Percentiles rank a stretch among this genome's conserved stretches.
Evolutionary conservation across 2,113 vertebrate species (phyloP).

Genomic region (Microtus pennsylvanicus): DNA sequence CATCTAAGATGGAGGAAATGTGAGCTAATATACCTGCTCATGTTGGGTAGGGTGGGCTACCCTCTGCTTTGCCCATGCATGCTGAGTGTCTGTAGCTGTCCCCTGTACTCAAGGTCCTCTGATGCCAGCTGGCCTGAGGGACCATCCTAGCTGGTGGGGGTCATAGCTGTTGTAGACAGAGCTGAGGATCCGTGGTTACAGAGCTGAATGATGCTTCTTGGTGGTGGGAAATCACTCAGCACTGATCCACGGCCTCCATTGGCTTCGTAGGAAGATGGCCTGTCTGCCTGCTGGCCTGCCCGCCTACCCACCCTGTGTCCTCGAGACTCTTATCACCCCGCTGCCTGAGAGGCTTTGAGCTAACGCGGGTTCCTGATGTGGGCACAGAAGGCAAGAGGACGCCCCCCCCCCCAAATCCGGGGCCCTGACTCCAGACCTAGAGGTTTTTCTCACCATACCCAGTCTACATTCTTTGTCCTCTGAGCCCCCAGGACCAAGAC

Average conservation of each 20-base stretch:
- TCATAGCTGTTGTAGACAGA: background rate
- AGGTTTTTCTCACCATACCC: background rate
- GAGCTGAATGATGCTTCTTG: too few relatives aligned
- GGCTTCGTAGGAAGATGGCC: background rate
- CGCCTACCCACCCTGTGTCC: background rate
- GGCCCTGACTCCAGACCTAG: background rate
- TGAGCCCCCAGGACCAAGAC: background rate
- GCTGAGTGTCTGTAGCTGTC: too few relatives aligned
- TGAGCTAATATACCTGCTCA: background rate
- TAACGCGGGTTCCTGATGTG: background rate
- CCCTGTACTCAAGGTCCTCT: background rate
- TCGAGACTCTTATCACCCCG: too few relatives aligned
- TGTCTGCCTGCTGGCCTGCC: background rate
- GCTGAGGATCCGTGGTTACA: background rate
- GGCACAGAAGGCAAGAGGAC: too few relatives aligned
- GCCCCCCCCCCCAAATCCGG: background rate
- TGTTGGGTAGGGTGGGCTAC: background rate
- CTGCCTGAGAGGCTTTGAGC: background rate
- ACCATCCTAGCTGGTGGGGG: background rate
- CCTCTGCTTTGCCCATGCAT: background rate
- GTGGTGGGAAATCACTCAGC: background rate
- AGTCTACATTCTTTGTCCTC: background rate
- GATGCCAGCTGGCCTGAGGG: background rate
- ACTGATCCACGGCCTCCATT: background rate
- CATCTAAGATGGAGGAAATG: background rate